Evolutionary conservation across 53 echinoderm and acorn worm species (phyloP), one percentile per base, ranked within the genome.

Genomic region (Actinopyga echinites): DNA sequence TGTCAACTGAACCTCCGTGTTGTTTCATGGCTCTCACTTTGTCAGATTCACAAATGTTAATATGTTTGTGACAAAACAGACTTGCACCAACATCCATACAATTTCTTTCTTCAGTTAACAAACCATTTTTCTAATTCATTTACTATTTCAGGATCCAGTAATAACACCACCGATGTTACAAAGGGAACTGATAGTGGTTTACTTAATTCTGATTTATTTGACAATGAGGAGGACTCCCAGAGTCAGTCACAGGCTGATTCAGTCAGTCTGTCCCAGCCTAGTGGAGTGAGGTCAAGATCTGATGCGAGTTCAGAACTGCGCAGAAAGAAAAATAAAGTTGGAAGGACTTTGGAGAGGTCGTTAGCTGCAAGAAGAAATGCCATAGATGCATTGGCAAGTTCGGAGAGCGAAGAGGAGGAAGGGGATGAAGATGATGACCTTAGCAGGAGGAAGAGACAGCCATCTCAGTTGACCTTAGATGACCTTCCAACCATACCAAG

Each of bases 161-260:
- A 30, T 6, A 28, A 28, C 11, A 31, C 31, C 30, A 11, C 49
- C 32, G 19, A 20, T 2, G 64, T 33, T 45, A n/a, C 62, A 24
- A 11, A 67, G 3, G 25, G 30, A 42, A 20, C 83, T 20, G 64
- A 71, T 12, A 26, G 40, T 26, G 31, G 32, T 36, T 28, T 95
- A 15, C 60, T 90, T 13, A 83, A 95, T 49, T 65, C 92, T 30
- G 92, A 95, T 54, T 84, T 95, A 22, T 95, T 90, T 84, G 95
- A 95, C 77, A 57, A 82, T 26, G 95, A 95, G 33, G 92, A 92
- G 35, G 83, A 74, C 49, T 85, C 82, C 19, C 30, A 83, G 30
- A 75, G 56, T 55, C 75, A n/a, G 36, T 81, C 82, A 62, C 37
- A 62, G 82, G 32, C 42, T 52, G 75, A 54, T 52, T 44, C 75